Evolutionary conservation across 2,888 invertebrate species (phyloP).

Genomic region (Meandrusa payeni): DNA sequence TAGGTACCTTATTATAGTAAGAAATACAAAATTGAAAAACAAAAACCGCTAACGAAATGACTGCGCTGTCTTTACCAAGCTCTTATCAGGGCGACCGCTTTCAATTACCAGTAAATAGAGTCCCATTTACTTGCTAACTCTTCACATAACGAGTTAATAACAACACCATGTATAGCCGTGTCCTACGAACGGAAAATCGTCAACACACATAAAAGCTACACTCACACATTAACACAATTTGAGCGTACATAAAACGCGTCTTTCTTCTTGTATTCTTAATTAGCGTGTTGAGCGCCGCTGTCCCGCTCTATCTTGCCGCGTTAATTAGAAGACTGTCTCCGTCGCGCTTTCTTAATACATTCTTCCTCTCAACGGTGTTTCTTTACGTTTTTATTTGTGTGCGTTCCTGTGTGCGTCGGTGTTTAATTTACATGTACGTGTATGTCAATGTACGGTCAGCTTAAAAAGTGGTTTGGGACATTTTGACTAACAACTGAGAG

Average conservation of each 20-base stretch:
- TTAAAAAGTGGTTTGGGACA: slow-evolving; percentile 39
- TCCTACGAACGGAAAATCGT: slow-evolving; percentile 58
- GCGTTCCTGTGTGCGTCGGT: slow-evolving; percentile 79
- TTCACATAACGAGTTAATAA: slow-evolving; percentile 80
- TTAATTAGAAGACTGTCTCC: slow-evolving; percentile 75
- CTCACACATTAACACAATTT: slow-evolving; percentile 56
- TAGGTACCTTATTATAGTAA: no score
- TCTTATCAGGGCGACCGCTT: slow-evolving; percentile 72
- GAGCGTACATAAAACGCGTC: slow-evolving; percentile 75
- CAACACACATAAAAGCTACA: slow-evolving; percentile 48
- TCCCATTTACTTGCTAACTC: slow-evolving; percentile 72
- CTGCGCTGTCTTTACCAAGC: slow-evolving; percentile 59
- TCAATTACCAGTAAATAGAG: slow-evolving; percentile 77
- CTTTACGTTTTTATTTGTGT: slow-evolving; percentile 81
- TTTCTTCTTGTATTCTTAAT: slow-evolving; percentile 87
- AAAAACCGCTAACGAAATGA: slow-evolving; percentile 45
- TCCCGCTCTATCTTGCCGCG: slow-evolving; percentile 67
- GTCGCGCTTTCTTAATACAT: slow-evolving; percentile 81
- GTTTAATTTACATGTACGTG: slow-evolving; percentile 81
- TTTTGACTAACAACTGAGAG: no score
- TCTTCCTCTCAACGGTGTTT: slow-evolving; percentile 80
- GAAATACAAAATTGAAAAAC: slow-evolving; percentile 32
- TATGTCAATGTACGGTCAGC: slow-evolving; percentile 69
- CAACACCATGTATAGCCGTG: slow-evolving; percentile 56
- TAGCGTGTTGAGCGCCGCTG: slow-evolving; percentile 76